Evolutionary conservation across 2,113 vertebrate genomes (phyloP), one percentile per base, ranked within the genome.

Genomic region (Nerophis lumbriciformis): DNA sequence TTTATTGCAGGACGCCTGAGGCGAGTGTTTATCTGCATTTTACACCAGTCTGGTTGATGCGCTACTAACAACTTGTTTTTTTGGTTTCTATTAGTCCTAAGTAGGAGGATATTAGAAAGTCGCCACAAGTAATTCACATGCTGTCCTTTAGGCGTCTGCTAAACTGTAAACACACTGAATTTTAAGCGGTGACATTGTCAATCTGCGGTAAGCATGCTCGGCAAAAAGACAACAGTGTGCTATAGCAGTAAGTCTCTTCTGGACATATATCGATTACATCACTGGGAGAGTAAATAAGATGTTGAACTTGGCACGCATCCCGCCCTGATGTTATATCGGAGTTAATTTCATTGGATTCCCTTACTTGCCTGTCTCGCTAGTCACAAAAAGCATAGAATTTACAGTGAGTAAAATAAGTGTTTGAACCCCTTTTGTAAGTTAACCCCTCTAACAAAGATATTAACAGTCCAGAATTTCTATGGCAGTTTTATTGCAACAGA

Each of bases 1-100:
- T 59, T 65, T 14, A 52, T 68, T 59, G 42, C 44, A 19, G 11
- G 53, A 45, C n/a, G 36, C 42, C 14, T 21, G 10, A 9, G 54
- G 54, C 5, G 15, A 56, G 54, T 39, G 10, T 38, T 28, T 52
- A 45, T 35, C 35, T 42, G 14, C 36, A 48, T 72, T 42, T 56
- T 54, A 52, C 14, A 61, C 12, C 47, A 13, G 13, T 13, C 11
- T 48, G 50, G 19, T 6, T 19, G 5, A 13, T 15, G 21, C 28
- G 53, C 2, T 52, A 47, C 38, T 21, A 69, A 47, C 16, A 57
- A 45, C 6, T 45, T 1, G 3, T 42, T 10, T 19, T 56, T 14
- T 53, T 10, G 1, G 3, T 35, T 53, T 38, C 37, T 44, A n/a
- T 42, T 39, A 42, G n/a, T 42, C 15, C 10, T 10, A 4, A 14